Conservation (phyloP, 2,888 invertebrate species). For the Hedychridium roseum region DNA sequence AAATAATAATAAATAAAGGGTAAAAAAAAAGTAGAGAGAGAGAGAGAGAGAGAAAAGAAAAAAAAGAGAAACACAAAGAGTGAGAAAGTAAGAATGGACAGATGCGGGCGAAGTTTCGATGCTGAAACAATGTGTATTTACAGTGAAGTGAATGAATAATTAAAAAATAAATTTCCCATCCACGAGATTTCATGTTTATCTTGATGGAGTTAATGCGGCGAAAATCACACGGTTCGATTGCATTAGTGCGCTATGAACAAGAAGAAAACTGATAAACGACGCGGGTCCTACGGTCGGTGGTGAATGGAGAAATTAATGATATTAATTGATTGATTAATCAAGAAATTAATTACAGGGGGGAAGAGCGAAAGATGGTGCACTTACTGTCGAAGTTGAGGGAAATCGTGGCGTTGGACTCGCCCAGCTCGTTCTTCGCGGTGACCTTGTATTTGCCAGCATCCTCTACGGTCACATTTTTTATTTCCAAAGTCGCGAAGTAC, state of each 20-base stretch:
- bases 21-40: conserved; percentile 15
- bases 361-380: conserved; percentile 62
- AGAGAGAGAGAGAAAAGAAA: conserved; percentile 17
- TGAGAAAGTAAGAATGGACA: too few species aligned
- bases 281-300: too few species aligned
- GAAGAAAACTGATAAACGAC: too few species aligned
- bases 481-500: conserved; percentile 91
- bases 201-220: too few species aligned
- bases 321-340: too few species aligned
- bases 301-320: too few species aligned
- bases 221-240: too few species aligned
- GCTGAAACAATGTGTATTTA: conserved; percentile 9
- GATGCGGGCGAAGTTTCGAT: too few species aligned
- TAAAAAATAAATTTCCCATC: conserved; percentile 18
- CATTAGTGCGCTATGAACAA: too few species aligned
- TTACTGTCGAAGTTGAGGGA: conserved; percentile 98
- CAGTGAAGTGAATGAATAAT: conserved; percentile 3
- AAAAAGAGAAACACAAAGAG: conserved; percentile 19
- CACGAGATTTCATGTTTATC: too few species aligned
- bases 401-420: conserved; percentile 96
- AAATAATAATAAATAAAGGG: conserved; percentile 7
- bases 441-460: conserved; percentile 98
- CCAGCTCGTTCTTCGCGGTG: conserved; percentile 96
- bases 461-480: conserved; percentile 93
- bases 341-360: too few species aligned